Conservation (phyloP, 2,113 vertebrate species). For the Marmota flaviventris region DNA sequence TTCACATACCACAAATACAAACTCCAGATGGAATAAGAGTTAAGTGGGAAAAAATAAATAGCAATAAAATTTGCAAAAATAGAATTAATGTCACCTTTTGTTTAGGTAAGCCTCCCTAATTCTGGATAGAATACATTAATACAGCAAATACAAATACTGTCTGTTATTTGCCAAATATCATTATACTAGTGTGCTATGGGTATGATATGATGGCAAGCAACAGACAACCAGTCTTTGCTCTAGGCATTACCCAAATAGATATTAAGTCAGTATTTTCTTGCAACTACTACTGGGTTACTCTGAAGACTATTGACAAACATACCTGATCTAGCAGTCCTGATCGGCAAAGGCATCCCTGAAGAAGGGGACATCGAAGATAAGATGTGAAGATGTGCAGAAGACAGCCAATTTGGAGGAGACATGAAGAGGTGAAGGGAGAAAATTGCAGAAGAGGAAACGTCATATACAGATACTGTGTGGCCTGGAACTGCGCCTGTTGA, state of each 20-base stretch:
- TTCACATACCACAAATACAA: neutral
- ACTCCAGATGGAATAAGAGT: neutral
- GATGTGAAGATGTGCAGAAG: neutral
- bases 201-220: neutral
- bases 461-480: neutral
- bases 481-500: neutral
- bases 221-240: neutral
- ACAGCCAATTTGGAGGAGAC: neutral
- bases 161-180: neutral
- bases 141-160: neutral
- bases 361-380: neutral
- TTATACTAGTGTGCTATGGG: neutral
- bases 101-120: neutral
- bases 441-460: neutral
- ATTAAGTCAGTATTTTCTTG: neutral
- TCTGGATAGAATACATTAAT: neutral
- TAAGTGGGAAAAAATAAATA: constrained; percentile 15
- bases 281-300: neutral
- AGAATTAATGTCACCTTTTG: neutral
- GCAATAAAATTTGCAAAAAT: neutral
- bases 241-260: neutral
- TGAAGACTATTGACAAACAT: neutral
- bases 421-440: neutral
- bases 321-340: neutral
- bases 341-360: neutral